phyloP scores from a whole-genome alignment of 2,888 invertebrate genomes.

The Temnothorax unifasciatus region DNA sequence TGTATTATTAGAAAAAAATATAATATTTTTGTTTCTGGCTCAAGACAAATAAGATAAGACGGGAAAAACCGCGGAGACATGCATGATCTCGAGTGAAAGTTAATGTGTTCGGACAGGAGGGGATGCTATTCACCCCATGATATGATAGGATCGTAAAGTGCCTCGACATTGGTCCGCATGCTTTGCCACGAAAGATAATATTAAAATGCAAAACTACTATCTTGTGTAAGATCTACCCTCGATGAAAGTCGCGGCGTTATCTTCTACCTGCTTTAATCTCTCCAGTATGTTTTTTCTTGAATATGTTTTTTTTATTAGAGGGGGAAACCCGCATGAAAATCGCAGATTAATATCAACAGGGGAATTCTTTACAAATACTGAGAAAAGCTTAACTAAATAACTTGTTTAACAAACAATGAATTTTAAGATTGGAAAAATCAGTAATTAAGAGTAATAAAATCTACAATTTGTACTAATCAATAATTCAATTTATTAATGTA shows the following conservation, averaged over 20 bases:
- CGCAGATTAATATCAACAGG: neutral
- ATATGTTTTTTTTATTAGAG: neutral
- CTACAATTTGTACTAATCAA: neutral
- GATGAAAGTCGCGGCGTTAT: slow-evolving; percentile 2
- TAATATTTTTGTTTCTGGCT: neutral
- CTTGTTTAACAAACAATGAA: neutral
- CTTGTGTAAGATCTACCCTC: slow-evolving; percentile 47
- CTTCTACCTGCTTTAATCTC: slow-evolving; percentile 29
- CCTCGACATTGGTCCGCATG: slow-evolving; percentile 9
- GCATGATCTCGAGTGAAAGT: slow-evolving; percentile 67
- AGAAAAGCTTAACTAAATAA: neutral
- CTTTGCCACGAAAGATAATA: slow-evolving; percentile 28
- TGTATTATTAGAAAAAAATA: neutral
- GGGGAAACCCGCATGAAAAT: slow-evolving; percentile 9
- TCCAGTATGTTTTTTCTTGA: neutral
- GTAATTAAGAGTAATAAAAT: neutral
- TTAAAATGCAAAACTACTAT: slow-evolving; percentile 52
- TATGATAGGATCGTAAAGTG: slow-evolving; percentile 49
- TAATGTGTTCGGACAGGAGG: slow-evolving; percentile 71
- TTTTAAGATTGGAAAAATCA: neutral
- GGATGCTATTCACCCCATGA: slow-evolving; percentile 64
- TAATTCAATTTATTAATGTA: neutral
- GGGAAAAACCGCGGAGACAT: slow-evolving; percentile 71
- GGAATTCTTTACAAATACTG: neutral
- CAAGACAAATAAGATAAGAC: slow-evolving; percentile 62